These are phyloP conservation scores for Plectropomus leopardus DNA, from an alignment of 2,113 vertebrate genomes.

Conservation along the genomic window DNA sequence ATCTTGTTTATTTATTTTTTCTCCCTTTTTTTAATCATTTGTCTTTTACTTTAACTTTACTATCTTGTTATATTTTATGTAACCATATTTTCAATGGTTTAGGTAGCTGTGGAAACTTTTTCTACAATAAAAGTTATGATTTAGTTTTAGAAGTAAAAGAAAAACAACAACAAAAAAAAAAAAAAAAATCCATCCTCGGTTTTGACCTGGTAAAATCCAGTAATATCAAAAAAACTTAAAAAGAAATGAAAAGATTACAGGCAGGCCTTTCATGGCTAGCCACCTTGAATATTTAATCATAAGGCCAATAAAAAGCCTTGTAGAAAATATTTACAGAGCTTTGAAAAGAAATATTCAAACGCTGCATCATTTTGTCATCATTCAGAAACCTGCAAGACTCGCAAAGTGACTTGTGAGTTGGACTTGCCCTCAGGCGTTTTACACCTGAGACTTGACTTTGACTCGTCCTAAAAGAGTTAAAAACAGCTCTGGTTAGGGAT, in stretches of 20 bases:
- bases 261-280: too few relatives aligned
- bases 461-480: not conserved
- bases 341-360: not conserved
- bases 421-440: not conserved
- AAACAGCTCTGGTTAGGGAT: not conserved
- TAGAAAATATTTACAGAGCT: not conserved
- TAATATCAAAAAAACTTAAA: not conserved
- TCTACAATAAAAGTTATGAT: too few relatives aligned
- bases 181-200: too few relatives aligned
- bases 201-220: not conserved
- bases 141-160: too few relatives aligned
- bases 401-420: not conserved
- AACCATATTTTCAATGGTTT: too few relatives aligned
- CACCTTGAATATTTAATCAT: not conserved
- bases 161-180: too few relatives aligned
- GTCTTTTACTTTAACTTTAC: too few relatives aligned
- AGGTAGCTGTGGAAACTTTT: too few relatives aligned
- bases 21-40: too few relatives aligned
- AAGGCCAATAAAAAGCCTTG: too few relatives aligned
- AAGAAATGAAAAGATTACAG: not conserved
- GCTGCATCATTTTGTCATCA: not conserved
- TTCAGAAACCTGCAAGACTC: not conserved
- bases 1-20: too few relatives aligned
- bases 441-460: not conserved
- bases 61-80: too few relatives aligned